phyloP scores from a whole-genome alignment of 2,888 invertebrate species.

The Drosophila nr. perissopoda region DNA sequence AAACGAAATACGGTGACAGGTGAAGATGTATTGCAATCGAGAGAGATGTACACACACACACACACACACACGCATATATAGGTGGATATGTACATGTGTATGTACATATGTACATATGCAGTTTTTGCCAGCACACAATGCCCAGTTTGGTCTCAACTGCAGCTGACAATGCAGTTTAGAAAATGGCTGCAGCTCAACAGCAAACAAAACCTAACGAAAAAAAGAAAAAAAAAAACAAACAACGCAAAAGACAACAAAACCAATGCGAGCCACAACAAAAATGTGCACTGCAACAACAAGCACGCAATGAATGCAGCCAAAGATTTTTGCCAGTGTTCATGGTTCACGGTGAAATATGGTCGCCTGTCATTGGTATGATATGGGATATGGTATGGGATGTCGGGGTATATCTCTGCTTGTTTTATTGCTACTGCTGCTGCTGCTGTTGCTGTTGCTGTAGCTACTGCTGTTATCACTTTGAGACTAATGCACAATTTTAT shows the following conservation, averaged over 20 bases:
- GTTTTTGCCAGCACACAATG: background rate
- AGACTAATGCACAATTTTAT: slow-evolving; percentile 28
- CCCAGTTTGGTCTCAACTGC: slow-evolving; percentile 10
- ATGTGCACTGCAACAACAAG: background rate
- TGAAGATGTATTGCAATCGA: slow-evolving; percentile 10
- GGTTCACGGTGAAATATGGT: slow-evolving; percentile 12
- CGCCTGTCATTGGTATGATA: background rate
- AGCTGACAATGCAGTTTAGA: slow-evolving; percentile 31
- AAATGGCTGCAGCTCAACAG: slow-evolving; percentile 11
- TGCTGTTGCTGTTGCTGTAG: background rate
- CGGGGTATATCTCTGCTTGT: background rate
- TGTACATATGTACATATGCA: background rate
- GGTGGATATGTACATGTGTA: background rate
- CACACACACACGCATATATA: background rate
- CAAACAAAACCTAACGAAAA: slow-evolving; percentile 5
- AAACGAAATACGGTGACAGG: slow-evolving; percentile 1
- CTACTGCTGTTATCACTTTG: slow-evolving; percentile 14
- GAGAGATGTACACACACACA: background rate
- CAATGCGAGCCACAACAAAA: slow-evolving; percentile 2
- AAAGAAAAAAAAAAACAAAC: slow-evolving; percentile 13
- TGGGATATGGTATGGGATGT: background rate
- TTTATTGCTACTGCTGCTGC: background rate
- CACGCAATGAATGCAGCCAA: slow-evolving; percentile 5
- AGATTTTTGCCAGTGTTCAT: slow-evolving; percentile 5
- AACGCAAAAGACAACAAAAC: slow-evolving; percentile 20